Percentiles rank a stretch among this genome's conserved stretches.
These are phyloP conservation scores for Rhogogaster chlorosoma DNA, from an alignment of 2,888 invertebrate species.

Conservation along the genomic window DNA sequence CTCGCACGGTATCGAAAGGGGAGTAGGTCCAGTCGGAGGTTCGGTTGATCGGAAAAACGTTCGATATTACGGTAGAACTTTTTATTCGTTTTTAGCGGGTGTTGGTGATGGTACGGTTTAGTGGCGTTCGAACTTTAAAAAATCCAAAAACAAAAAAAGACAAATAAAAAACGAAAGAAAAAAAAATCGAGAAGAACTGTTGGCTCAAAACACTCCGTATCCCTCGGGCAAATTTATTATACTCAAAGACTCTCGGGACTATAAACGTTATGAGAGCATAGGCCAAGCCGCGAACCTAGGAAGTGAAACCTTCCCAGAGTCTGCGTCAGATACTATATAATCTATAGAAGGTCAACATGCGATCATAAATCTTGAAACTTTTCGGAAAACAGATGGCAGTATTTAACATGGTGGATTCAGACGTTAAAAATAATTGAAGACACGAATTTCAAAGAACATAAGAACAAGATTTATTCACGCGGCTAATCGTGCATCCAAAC, in stretches of 20 bases:
- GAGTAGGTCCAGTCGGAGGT: neutral
- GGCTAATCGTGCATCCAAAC: neutral
- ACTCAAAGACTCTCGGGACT: slow-evolving; percentile 28
- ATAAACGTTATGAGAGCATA: slow-evolving; percentile 18
- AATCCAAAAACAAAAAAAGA: neutral
- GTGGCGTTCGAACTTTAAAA: neutral
- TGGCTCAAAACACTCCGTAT: slow-evolving; percentile 17
- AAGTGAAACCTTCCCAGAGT: slow-evolving; percentile 8
- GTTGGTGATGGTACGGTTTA: slow-evolving; percentile 9
- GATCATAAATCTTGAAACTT: slow-evolving; percentile 7
- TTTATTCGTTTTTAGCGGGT: slow-evolving; percentile 22
- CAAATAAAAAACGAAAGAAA: neutral
- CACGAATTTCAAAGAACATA: neutral
- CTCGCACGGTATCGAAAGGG: neutral
- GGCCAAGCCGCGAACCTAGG: neutral
- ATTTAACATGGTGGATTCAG: neutral
- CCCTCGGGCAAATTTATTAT: slow-evolving; percentile 26
- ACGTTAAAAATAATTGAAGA: neutral
- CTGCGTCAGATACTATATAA: slow-evolving; percentile 10
- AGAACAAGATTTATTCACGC: neutral
- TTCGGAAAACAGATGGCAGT: neutral
- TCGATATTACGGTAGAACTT: slow-evolving; percentile 33
- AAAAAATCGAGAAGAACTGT: slow-evolving; percentile 6
- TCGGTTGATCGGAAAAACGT: slow-evolving; percentile 27
- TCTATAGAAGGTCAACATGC: neutral